A percentile compares a stretch with the other conserved stretches of the same genome.
These are phyloP conservation scores for Columba livia DNA, from an alignment of 2,113 vertebrate species.

Conservation along the genomic window DNA sequence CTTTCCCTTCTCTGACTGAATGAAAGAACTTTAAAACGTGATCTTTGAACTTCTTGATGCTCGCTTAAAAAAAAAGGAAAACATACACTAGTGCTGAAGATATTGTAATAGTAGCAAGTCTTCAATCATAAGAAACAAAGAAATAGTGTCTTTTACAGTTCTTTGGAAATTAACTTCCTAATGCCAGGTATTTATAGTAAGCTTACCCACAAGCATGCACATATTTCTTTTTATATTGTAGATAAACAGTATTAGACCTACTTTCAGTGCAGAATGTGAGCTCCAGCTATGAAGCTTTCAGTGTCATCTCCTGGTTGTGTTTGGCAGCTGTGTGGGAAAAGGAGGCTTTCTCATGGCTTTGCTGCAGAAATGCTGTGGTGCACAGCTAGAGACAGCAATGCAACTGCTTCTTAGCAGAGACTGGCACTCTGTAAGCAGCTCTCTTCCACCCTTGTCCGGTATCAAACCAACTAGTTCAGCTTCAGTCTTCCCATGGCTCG, in stretches of 20 bases:
- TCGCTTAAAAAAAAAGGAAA: not conserved
- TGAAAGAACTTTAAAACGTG: not conserved
- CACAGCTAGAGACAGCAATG: not conserved
- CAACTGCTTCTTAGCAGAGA: not conserved
- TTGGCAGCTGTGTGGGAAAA: rapidly evolving
- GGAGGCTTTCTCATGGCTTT: not conserved
- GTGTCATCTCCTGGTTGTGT: not conserved
- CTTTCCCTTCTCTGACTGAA: not conserved
- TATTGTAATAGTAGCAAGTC: not conserved
- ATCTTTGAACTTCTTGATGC: not conserved
- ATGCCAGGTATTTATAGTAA: not conserved
- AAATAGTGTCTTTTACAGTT: not conserved
- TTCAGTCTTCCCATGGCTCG: rapidly evolving
- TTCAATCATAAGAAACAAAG: not conserved
- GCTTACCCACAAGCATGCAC: not conserved
- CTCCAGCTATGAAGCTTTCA: not conserved
- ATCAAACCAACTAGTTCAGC: not conserved
- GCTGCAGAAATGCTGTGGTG: not conserved
- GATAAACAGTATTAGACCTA: not conserved
- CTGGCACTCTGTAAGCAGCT: not conserved
- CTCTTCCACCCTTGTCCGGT: not conserved
- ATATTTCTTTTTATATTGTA: not conserved
- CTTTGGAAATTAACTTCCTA: not conserved
- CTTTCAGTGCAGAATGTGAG: not conserved
- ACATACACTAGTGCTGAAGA: not conserved